Evolutionary conservation across 2,888 invertebrate species (phyloP), one percentile per base, ranked within the genome.

Genomic region (Prionchulus punctatus): DNA sequence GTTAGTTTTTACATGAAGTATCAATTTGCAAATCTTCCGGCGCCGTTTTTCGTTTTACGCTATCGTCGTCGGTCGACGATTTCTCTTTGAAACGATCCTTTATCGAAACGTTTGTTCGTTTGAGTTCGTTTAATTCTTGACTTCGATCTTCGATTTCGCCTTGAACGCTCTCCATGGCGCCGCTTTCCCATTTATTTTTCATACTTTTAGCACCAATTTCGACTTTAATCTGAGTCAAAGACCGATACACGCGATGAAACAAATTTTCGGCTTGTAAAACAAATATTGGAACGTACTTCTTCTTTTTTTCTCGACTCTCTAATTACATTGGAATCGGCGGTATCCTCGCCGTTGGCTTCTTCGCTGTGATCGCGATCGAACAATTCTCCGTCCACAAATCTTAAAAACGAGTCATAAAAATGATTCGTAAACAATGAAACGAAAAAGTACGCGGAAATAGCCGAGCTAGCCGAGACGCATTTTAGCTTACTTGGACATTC

Each of bases 181-280:
- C 70, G 23, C 68, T 67, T 61, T 68, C 66, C 70, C 70, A 70
- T 53, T 67, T 69, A 54, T 65, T 65, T 56, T 69, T 70, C 51
- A 70, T 62, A 48, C 12, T 12, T 36, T 36, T 36, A 7, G 62
- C 64, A 57, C 64, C 68, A 53, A 69, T 62, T 60, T 27, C 60
- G 60, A 55, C 60, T 48, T 45, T 50, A 43, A 54, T 54, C 54
- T 54, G 25, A 31, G 25, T 42, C 12, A 42, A 18, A 36, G 36
- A 36, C 12, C 36, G 7, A 12, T 7, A 18, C 18, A 36, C n/a
- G n/a, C n/a, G n/a, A n/a, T n/a, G n/a, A n/a, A n/a, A n/a, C n/a
- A n/a, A n/a, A n/a, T n/a, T n/a, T n/a, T n/a, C n/a, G n/a, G n/a
- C n/a, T n/a, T n/a, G n/a, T n/a, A n/a, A n/a, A n/a, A n/a, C n/a